Conservation (phyloP, 1,140 invertebrate species). For the Drosophila tristis region DNA sequence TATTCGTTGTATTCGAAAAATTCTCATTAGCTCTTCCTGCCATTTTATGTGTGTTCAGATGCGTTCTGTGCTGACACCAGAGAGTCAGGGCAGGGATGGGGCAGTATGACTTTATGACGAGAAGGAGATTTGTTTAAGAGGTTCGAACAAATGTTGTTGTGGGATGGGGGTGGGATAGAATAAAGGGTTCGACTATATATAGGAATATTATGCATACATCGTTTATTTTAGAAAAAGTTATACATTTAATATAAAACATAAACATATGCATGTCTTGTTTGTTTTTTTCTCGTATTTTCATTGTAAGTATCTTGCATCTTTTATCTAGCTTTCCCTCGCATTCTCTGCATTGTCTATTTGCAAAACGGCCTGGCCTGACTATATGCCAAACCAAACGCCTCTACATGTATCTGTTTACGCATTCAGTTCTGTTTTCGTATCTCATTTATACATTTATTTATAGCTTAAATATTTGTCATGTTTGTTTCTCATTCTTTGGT, state of each 20-base stretch:
- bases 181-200: constrained; percentile 39
- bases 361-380: constrained; percentile 37
- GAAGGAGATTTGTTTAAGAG: too few relatives aligned
- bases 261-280: constrained; percentile 59
- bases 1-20: constrained; percentile 84
- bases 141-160: background rate
- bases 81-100: too few relatives aligned
- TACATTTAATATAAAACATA: constrained; percentile 61
- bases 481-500: constrained; percentile 56
- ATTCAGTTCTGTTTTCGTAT: constrained; percentile 68
- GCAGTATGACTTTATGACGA: too few relatives aligned
- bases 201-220: constrained; percentile 61
- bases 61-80: background rate
- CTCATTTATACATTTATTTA: constrained; percentile 52
- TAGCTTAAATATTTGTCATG: constrained; percentile 68
- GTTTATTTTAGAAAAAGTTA: constrained; percentile 67
- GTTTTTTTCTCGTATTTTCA: constrained; percentile 21
- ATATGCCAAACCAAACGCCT: constrained; percentile 38
- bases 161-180: constrained; percentile 8
- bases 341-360: constrained; percentile 38
- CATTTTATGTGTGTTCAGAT: constrained; percentile 13
- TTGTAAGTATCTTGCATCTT: background rate
- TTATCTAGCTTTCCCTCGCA: constrained; percentile 12
- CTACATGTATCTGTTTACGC: constrained; percentile 41
- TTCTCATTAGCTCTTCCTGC: constrained; percentile 51